Evolutionary conservation across 2,113 vertebrate genomes (phyloP), one percentile per base, ranked within the genome.

Genomic region (Prietella phreatophila): DNA sequence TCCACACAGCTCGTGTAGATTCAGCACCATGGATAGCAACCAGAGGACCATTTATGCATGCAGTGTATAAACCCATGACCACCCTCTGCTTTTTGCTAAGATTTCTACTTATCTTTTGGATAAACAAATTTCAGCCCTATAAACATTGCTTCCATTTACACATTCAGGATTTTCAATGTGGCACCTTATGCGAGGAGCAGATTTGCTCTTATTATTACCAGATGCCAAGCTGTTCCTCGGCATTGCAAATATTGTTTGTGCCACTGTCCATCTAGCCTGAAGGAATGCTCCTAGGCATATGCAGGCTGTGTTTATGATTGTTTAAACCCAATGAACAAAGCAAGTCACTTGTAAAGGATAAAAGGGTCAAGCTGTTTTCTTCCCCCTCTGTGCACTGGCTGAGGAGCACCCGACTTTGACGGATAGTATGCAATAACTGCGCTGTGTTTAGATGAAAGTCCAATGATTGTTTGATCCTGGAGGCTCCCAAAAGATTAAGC

Each of bases 11-110:
- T 60, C 67, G 61, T 55, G 71, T 11, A 47, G 36, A 88, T 89
- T 90, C 84, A 91, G 88, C n/a, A 89, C 90, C 86, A 19, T 47
- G 86, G 87, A 89, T 42, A 91, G 90, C 76, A 4, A 61, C 67
- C 60, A 27, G 20, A 56, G 22, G 5, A 3, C 53, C 27, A 86
- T 73, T 19, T 80, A 67, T n/a, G 53, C 53, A 22, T 69, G 2
- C n/a, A 22, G 58, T 71, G 36, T 78, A 19, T 22, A 36, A n/a
- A 82, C 7, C 33, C 3, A 25, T 71, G 42, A 61, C 50, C 9
- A 79, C 9, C 13, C 11, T 65, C 47, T 84, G 82, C 60, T 22
- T 81, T 82, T 82, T 42, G 55, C 33, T 82, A 14, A 39, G 55
- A 39, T 55, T 55, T 5, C 56, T 39, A 19, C 56, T 67, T 19